These are phyloP conservation scores for Oxyura jamaicensis DNA, from an alignment of 2,113 vertebrate genomes.

Conservation along the genomic window DNA sequence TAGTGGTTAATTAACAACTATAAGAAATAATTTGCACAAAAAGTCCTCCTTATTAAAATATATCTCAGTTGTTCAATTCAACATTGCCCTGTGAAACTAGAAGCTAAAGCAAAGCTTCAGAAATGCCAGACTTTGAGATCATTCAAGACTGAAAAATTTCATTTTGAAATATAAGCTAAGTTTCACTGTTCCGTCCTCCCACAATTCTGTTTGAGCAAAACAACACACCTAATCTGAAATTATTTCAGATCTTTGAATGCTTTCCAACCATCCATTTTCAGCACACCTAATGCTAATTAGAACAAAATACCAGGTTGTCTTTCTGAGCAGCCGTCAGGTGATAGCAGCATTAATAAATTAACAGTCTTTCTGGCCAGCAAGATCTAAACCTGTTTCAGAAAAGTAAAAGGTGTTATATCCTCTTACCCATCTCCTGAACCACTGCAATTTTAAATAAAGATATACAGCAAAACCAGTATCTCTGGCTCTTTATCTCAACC, in stretches of 20 bases:
- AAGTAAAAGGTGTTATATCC: slow-evolving; percentile 57
- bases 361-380: background rate
- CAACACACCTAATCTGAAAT: background rate
- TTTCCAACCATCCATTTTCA: background rate
- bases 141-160: background rate
- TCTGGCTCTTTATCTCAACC: slow-evolving; percentile 52
- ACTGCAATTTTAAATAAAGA: slow-evolving; percentile 4
- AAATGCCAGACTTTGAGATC: background rate
- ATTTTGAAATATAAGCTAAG: background rate
- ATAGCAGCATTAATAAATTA: background rate
- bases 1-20: background rate
- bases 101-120: background rate
- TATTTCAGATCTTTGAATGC: background rate
- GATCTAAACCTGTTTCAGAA: slow-evolving; percentile 1
- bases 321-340: background rate
- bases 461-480: slow-evolving; percentile 19
- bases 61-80: background rate
- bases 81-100: background rate
- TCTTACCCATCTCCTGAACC: slow-evolving; percentile 11
- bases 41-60: background rate
- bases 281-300: background rate
- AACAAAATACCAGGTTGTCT: background rate
- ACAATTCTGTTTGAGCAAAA: background rate
- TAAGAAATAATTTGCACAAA: background rate
- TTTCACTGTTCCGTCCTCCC: background rate